Percentiles rank a stretch among this genome's conserved stretches.
Conservation (phyloP, 2,888 invertebrate genomes). For the Malacosoma neustria region DNA sequence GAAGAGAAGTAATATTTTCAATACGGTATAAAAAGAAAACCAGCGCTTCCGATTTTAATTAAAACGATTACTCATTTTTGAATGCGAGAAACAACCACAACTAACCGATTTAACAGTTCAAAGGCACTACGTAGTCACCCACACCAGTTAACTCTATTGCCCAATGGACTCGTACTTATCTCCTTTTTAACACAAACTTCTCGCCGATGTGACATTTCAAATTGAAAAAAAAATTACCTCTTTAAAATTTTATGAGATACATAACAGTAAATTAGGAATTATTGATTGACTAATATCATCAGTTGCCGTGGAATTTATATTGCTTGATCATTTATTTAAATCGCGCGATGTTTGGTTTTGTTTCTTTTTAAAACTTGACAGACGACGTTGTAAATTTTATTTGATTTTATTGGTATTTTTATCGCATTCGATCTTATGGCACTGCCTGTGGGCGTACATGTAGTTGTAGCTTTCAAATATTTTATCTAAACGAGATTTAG, state of each 20-base stretch:
- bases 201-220: constrained; percentile 14
- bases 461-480: background rate
- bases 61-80: no score
- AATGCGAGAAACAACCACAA: no score
- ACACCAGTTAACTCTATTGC: no score
- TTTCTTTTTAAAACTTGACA: background rate
- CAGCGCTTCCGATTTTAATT: no score
- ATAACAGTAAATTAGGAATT: background rate
- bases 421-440: background rate
- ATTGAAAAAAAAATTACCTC: constrained; percentile 14
- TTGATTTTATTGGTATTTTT: background rate
- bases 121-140: no score
- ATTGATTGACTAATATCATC: background rate
- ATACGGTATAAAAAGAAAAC: no score
- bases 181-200: constrained; percentile 12
- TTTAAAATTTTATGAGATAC: constrained; percentile 6
- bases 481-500: background rate
- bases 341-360: background rate
- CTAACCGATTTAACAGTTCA: no score
- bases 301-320: background rate
- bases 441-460: background rate
- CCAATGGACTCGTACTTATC: constrained; percentile 26
- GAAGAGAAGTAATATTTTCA: no score
- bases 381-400: background rate
- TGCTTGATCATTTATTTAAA: background rate